These are phyloP conservation scores for Meandrina meandrites DNA, from an alignment of 92 coral and sea anemone genomes.

Conservation along the genomic window DNA sequence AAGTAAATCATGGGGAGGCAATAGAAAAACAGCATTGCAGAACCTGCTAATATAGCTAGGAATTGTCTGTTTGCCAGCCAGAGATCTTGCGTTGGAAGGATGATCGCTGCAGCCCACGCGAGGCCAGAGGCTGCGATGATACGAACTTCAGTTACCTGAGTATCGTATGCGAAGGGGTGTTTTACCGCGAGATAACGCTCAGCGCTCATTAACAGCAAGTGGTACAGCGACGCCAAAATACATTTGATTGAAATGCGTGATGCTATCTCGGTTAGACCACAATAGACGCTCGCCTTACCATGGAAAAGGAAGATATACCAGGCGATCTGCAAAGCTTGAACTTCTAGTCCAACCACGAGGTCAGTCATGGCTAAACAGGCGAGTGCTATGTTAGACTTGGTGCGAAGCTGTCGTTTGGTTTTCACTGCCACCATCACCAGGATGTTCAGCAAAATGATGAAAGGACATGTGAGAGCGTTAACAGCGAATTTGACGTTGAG, in stretches of 20 bases:
- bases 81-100: neutral
- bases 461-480: neutral
- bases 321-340: neutral
- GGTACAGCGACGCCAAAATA: neutral
- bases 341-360: neutral
- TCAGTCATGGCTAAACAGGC: neutral
- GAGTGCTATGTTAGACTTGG: neutral
- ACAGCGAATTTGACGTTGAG: neutral
- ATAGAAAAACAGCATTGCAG: neutral
- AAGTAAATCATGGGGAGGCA: neutral
- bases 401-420: slow-evolving; percentile 3
- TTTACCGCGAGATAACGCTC: neutral
- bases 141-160: neutral
- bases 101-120: neutral
- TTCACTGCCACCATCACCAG: slow-evolving; percentile 3
- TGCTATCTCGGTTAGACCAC: neutral
- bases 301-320: neutral
- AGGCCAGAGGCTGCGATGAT: neutral
- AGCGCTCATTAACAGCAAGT: neutral
- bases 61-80: neutral
- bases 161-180: neutral
- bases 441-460: neutral
- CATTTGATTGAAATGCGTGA: neutral
- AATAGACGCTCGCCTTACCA: neutral
- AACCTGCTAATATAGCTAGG: neutral